Evolutionary conservation across 2,888 invertebrate species (phyloP), one percentile per base, ranked within the genome.

Genomic region (Ganaspis brasiliensis): DNA sequence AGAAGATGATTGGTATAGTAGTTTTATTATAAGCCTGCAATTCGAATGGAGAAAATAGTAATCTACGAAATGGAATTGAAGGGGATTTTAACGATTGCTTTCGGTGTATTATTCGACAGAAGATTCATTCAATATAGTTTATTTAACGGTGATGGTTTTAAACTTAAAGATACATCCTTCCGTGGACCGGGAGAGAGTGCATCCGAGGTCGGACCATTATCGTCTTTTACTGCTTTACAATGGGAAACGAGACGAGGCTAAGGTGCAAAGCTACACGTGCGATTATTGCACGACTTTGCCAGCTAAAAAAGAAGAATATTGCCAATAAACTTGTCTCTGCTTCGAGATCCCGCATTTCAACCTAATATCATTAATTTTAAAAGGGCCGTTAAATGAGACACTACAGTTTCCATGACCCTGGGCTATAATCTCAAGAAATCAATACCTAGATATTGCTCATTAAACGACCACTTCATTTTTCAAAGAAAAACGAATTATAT

Each of bases 311-410:
- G 63, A 67, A 67, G 67, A 45, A 67, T 67, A 67, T 67, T 67
- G 45, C 67, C 67, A 67, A 67, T 67, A 67, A 67, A 67, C 67
- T 45, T 63, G 63, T 63, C 63, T n/a, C 31, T n/a, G 26, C 57
- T 59, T 31, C 57, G 31, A 59, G 31, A 59, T 63, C 67, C 40
- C 24, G 45, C 45, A 67, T 67, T 67, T 67, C n/a, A 67, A 67
- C 67, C 24, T 45, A 67, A 67, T 67, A 45, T 67, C 67, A 45
- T 67, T 67, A 45, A 67, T 45, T 67, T 67, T 45, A 67, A 67
- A 67, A 67, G 45, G 67, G 9, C 67, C 24, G 24, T 67, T 45
- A 67, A 67, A 67, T 67, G n/a, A 40, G 8, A 63, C 40, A 6
- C 37, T 21, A 63, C n/a, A 63, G 40, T 63, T 40, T 63, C 21